Evolutionary conservation across 2,113 vertebrate species (phyloP).

Genomic region (human (Homo sapiens)): DNA sequence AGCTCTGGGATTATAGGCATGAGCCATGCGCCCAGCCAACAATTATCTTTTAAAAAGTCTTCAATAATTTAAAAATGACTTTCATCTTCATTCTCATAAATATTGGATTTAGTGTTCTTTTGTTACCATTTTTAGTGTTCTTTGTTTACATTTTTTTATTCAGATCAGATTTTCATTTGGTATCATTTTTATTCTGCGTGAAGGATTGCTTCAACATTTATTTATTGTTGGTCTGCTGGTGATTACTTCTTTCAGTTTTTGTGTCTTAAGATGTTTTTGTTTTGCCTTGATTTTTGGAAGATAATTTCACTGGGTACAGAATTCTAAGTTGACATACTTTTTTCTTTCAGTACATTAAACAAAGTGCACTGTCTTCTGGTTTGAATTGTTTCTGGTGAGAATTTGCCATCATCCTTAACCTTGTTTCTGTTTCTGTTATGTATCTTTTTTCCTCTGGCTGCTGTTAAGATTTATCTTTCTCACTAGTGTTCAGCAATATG

Average conservation of each 20-base stretch:
- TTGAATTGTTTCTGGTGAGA: neutral
- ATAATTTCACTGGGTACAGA: neutral
- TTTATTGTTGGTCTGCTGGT: neutral
- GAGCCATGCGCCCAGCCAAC: neutral
- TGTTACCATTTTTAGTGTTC: neutral
- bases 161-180: neutral
- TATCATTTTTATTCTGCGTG: neutral
- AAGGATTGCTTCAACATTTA: neutral
- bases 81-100: neutral
- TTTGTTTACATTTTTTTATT: neutral
- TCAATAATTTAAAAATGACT: neutral
- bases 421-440: neutral
- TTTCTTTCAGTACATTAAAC: neutral
- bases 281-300: slow-evolving; percentile 19
- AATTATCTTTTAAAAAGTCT: neutral
- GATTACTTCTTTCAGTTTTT: neutral
- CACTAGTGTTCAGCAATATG: neutral
- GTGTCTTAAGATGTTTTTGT: neutral
- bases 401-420: neutral
- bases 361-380: neutral
- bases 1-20: no score
- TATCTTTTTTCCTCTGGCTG: neutral
- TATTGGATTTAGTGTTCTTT: neutral
- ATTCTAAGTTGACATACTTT: neutral
- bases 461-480: neutral